These are phyloP conservation scores for Chirona hameri DNA, from an alignment of 2,888 invertebrate species.

Conservation along the genomic window DNA sequence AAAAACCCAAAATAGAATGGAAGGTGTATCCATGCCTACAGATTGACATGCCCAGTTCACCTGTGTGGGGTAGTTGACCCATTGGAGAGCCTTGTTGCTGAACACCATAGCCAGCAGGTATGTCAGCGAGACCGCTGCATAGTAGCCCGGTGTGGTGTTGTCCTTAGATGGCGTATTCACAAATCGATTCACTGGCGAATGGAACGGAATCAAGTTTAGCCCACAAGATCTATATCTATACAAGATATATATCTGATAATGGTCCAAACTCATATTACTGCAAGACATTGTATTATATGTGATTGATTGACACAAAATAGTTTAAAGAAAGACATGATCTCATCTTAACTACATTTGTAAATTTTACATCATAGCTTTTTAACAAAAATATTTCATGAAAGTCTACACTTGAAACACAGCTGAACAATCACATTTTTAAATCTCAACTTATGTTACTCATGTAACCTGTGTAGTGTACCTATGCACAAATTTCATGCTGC, in stretches of 20 bases:
- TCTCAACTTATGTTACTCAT: too few species aligned
- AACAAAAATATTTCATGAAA: not conserved
- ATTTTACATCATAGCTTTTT: not conserved
- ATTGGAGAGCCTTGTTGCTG: constrained; percentile 92
- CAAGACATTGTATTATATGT: not conserved
- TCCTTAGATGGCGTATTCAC: constrained; percentile 65
- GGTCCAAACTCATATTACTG: not conserved
- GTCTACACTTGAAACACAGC: not conserved
- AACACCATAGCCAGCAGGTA: constrained; percentile 94
- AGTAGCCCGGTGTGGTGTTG: constrained; percentile 69
- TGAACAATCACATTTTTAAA: too few species aligned
- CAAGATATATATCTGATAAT: not conserved
- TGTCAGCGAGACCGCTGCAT: constrained; percentile 76
- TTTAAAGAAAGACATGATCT: not conserved
- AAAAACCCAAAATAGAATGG: too few species aligned
- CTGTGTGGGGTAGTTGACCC: constrained; percentile 97
- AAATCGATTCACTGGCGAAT: constrained; percentile 42
- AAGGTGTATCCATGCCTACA: not conserved
- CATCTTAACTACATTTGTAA: not conserved
- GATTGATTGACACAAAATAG: not conserved
- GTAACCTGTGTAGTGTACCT: not conserved
- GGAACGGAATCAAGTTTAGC: not conserved
- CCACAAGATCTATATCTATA: constrained; percentile 42
- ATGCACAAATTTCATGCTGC: not conserved
- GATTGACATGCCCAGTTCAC: constrained; percentile 46